Evolutionary conservation across 2,113 vertebrate genomes (phyloP), one percentile per base, ranked within the genome.

Genomic region (Onychostoma macrolepis): DNA sequence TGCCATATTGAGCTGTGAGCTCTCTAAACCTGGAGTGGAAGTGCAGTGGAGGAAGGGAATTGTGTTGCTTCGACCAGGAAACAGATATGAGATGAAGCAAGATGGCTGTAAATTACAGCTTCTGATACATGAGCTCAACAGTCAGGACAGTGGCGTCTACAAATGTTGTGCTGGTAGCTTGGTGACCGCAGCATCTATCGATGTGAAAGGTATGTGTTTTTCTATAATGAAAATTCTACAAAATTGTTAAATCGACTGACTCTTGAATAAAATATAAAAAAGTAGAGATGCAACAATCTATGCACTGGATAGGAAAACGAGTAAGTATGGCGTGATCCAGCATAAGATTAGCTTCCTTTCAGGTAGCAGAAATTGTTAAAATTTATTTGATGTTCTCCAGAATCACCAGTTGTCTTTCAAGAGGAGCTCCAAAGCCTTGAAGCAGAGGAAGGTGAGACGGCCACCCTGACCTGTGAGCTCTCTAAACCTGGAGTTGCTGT

Each of bases 11-110:
- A 91, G 76, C 65, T 97, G 96, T 15, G 95, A 96, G 90, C 85
- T 97, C 85, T 96, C 96, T 41, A 96, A 92, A 77, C 53, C 92
- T 0, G 91, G 87, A 15, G 85, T 92, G 11, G 89, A 86, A 0
- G 90, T 95, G 0, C 94, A 95, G n/a, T 95, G 95, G 95, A 93
- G 61, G 56, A 95, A 93, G 71, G 90, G 93, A 84, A 92, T 91
- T 0, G 45, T 80, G 2, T 83, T 94, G 1, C 93, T 99, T 56
- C 94, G 38, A 0, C 2, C 87, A 0, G 92, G 94, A 85, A 91
- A 94, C 89, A 98, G 96, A 90, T 96, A 96, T 0, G 95, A 96
- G 50, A 96, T 98, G 90, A 92, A 92, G 30, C 90, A 95, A 63
- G 92, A 96, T 0, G 96, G 95, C 38, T 85, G 93, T 83, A 9